Conservation (phyloP, 2,113 vertebrate species). For the Gymnorhina tibicen region DNA sequence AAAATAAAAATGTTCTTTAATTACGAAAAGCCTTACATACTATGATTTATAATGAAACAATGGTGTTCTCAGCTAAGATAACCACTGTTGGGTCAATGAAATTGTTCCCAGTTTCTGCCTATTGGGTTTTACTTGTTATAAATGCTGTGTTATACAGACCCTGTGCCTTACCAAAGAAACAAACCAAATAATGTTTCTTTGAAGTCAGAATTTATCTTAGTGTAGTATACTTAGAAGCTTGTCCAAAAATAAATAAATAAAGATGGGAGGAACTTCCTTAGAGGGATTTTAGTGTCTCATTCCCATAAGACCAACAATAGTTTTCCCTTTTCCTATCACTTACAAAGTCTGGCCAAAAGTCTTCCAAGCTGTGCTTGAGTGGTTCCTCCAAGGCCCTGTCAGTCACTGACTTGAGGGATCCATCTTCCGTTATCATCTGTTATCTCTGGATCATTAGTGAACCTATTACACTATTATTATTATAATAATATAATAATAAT, state of each 20-base stretch:
- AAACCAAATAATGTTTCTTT: neutral
- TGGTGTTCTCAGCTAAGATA: neutral
- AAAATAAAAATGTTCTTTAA: constrained; percentile 23
- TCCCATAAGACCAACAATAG: neutral
- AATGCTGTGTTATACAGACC: neutral
- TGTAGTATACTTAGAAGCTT: neutral
- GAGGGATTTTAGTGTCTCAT: neutral
- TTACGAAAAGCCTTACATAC: neutral
- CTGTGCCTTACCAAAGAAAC: neutral
- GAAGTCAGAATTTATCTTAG: neutral
- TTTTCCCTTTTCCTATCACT: neutral
- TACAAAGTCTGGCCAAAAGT: neutral
- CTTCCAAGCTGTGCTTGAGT: neutral
- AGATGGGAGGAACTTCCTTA: neutral
- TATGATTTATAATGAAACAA: neutral
- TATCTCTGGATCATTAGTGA: neutral
- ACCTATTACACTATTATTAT: neutral
- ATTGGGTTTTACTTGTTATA: neutral
- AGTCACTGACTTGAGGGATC: neutral
- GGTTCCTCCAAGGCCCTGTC: neutral
- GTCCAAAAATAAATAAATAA: neutral
- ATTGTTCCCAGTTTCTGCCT: neutral
- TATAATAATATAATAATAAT: neutral
- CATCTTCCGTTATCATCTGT: neutral
- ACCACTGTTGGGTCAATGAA: neutral